phyloP scores from a whole-genome alignment of 1,140 invertebrate genomes.

The Aricia agestis region DNA sequence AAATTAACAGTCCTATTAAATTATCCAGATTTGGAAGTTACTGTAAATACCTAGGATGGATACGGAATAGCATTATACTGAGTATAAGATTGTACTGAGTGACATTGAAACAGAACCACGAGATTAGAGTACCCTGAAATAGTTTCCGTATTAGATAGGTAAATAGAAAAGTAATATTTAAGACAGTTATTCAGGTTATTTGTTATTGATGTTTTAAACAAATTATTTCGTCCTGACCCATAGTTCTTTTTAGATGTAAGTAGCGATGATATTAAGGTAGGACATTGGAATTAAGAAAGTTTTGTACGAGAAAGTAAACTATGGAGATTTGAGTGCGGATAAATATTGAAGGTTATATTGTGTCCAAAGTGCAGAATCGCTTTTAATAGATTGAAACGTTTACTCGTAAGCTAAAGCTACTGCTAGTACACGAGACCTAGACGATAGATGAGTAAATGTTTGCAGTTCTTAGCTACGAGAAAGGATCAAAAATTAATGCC shows the following conservation, averaged over 20 bases:
- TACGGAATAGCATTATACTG: slow-evolving; percentile 7
- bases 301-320: slow-evolving; percentile 13
- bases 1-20: slow-evolving; percentile 10
- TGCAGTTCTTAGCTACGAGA: not conserved
- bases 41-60: slow-evolving; percentile 8
- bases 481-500: slow-evolving; percentile 13
- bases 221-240: slow-evolving; percentile 49
- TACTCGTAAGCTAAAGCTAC: slow-evolving; percentile 4
- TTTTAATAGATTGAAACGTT: not conserved
- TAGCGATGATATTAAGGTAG: slow-evolving; percentile 27
- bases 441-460: not conserved
- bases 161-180: slow-evolving; percentile 59
- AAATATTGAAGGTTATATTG: slow-evolving; percentile 16
- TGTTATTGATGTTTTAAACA: slow-evolving; percentile 46
- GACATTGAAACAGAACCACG: slow-evolving; percentile 30
- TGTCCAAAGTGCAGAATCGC: slow-evolving; percentile 9
- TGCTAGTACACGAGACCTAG: not conserved
- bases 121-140: slow-evolving; percentile 44
- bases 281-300: slow-evolving; percentile 21
- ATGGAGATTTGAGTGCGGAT: slow-evolving; percentile 11
- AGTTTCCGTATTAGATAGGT: slow-evolving; percentile 61
- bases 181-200: slow-evolving; percentile 48
- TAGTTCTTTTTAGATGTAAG: slow-evolving; percentile 42
- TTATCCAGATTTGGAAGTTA: not conserved
- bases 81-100: slow-evolving; percentile 17